phyloP scores from a whole-genome alignment of 2,888 invertebrate species.

The Subacronicta megacephala region DNA sequence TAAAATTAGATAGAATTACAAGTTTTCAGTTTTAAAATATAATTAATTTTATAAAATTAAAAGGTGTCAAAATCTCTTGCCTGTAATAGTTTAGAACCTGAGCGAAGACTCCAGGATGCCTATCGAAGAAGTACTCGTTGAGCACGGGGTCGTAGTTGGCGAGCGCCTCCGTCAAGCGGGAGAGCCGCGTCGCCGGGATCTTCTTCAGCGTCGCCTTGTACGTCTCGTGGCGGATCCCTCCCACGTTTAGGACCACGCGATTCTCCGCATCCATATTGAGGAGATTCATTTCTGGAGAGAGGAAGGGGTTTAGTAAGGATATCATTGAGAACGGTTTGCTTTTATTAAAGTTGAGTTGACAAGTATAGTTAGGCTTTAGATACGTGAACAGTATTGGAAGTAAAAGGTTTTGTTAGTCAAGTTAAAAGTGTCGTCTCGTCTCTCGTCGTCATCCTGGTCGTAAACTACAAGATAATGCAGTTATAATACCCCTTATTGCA shows the following conservation, averaged over 20 bases:
- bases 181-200: slow-evolving; percentile 98
- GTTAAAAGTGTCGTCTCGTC: too few relatives aligned
- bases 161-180: slow-evolving; percentile 98
- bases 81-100: slow-evolving; percentile 99
- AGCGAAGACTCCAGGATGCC: slow-evolving; percentile 98
- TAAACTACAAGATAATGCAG: too few relatives aligned
- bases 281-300: slow-evolving; percentile 93
- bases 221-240: slow-evolving; percentile 99
- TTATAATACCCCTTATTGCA: too few relatives aligned
- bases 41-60: too few relatives aligned
- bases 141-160: slow-evolving; percentile 99
- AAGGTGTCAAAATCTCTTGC: too few relatives aligned
- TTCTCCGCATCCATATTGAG: slow-evolving; percentile 99
- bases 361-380: too few relatives aligned
- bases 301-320: neutral
- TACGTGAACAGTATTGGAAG: neutral
- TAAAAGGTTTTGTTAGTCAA: too few relatives aligned
- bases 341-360: too few relatives aligned
- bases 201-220: slow-evolving; percentile 99
- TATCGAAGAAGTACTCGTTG: slow-evolving; percentile 99
- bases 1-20: too few relatives aligned
- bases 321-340: too few relatives aligned
- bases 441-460: too few relatives aligned
- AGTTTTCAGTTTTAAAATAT: too few relatives aligned
- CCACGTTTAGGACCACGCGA: slow-evolving; percentile 99